Evolutionary conservation across 2,888 invertebrate species (phyloP).

Genomic region (Pristionchus japonicus): DNA sequence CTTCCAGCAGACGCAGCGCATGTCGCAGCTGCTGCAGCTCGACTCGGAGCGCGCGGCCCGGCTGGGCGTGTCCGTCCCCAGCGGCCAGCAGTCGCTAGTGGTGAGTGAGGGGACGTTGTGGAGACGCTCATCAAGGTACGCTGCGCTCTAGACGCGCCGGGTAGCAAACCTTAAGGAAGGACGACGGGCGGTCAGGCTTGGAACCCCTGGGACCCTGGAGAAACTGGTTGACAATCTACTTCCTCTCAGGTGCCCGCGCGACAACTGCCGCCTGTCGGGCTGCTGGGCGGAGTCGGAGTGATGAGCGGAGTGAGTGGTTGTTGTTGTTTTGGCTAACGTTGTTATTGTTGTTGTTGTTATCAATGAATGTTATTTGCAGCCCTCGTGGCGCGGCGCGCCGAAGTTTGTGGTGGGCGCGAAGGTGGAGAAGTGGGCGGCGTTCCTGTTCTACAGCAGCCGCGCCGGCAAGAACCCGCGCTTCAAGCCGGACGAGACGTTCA

Average conservation of each 20-base stretch:
- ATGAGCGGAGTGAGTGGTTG: slow-evolving; percentile 35
- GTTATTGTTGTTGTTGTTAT: not conserved
- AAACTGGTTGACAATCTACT: not conserved
- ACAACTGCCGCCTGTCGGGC: not conserved
- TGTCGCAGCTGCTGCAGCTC: not conserved
- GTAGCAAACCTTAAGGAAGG: too few species aligned
- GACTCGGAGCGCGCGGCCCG: not conserved
- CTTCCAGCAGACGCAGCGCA: not conserved
- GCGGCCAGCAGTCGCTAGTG: not conserved
- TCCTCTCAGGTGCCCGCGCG: not conserved
- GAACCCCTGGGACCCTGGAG: too few species aligned
- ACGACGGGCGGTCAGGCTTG: too few species aligned
- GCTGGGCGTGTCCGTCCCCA: not conserved
- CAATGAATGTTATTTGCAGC: not conserved
- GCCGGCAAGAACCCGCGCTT: not conserved
- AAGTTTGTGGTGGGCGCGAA: slow-evolving; percentile 32
- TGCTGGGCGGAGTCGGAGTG: not conserved
- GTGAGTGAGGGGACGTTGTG: not conserved
- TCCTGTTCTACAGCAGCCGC: not conserved
- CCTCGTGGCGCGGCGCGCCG: not conserved
- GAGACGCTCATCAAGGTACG: too few species aligned
- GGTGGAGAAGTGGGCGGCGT: slow-evolving; percentile 34
- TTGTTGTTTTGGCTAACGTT: too few species aligned
- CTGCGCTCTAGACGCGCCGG: too few species aligned
- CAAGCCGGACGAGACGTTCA: not conserved